Evolutionary conservation across 2,888 invertebrate genomes (phyloP).

Genomic region (Boloria selene): DNA sequence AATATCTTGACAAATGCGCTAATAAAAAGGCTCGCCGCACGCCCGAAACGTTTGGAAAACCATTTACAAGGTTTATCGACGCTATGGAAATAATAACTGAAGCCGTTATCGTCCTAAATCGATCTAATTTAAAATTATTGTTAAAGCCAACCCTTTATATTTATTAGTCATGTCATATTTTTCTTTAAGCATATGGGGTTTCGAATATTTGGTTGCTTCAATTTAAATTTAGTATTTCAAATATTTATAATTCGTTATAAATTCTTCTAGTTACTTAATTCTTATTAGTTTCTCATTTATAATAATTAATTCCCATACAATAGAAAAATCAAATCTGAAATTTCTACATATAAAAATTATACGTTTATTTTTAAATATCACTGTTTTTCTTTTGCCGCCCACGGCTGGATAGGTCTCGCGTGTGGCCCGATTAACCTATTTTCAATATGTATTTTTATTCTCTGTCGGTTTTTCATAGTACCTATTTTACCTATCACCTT

Average conservation of each 20-base stretch:
- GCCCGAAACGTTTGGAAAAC: constrained; percentile 78
- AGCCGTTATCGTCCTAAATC: constrained; percentile 79
- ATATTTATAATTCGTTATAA: background rate
- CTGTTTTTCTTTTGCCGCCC: too few species aligned
- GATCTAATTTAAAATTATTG: constrained; percentile 81
- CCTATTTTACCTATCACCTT: too few species aligned
- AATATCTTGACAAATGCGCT: constrained; percentile 80
- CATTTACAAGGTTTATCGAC: constrained; percentile 80
- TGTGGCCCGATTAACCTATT: too few species aligned
- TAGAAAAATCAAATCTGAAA: too few species aligned
- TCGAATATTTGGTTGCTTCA: background rate
- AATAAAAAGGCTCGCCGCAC: constrained; percentile 77
- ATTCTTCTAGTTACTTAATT: too few species aligned
- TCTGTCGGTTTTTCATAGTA: too few species aligned
- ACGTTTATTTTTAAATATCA: too few species aligned
- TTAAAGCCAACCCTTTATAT: constrained; percentile 77
- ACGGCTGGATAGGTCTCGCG: too few species aligned
- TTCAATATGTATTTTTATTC: too few species aligned
- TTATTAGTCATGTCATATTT: constrained; percentile 54
- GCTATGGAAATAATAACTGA: constrained; percentile 81
- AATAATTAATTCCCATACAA: too few species aligned
- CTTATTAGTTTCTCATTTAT: too few species aligned
- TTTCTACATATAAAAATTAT: too few species aligned
- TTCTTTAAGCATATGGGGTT: constrained; percentile 4
- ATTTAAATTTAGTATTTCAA: background rate